Percentiles rank a stretch among this genome's conserved stretches.
These are phyloP conservation scores for Microctenopoma stevenorrisi DNA, from an alignment of 2,797 vertebrate species.

Conservation along the genomic window DNA sequence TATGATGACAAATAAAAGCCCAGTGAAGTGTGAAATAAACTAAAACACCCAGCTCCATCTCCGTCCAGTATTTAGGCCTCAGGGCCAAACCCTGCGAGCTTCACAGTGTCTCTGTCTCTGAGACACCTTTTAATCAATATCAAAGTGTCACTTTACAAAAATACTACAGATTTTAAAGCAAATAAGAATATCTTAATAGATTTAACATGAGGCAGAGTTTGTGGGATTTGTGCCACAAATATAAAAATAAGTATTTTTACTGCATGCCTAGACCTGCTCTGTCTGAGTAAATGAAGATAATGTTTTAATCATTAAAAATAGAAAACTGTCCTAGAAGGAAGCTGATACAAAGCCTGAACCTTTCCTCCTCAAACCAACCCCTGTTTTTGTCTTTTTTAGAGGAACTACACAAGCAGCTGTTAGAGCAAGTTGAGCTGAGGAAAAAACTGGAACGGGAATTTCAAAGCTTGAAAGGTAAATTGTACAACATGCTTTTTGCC, in stretches of 20 bases:
- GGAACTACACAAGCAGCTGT: slow-evolving; percentile 94
- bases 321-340: slow-evolving; percentile 34
- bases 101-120: not conserved
- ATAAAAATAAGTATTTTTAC: not conserved
- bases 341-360: slow-evolving; percentile 9
- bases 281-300: slow-evolving; percentile 32
- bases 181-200: not conserved
- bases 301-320: slow-evolving; percentile 57
- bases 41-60: not conserved
- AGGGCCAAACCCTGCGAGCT: slow-evolving; percentile 2
- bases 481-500: slow-evolving; percentile 11
- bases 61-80: not conserved
- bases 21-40: too few relatives aligned
- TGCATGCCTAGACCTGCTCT: slow-evolving; percentile 50
- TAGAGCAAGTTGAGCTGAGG: slow-evolving; percentile 96
- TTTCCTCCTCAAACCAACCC: slow-evolving; percentile 32
- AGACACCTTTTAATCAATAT: not conserved
- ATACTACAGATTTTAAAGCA: not conserved
- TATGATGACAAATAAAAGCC: too few relatives aligned
- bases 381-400: slow-evolving; percentile 80
- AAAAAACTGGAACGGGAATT: slow-evolving; percentile 98
- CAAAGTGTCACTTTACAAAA: slow-evolving; percentile 6
- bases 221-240: slow-evolving; percentile 1
- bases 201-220: slow-evolving; percentile 9
- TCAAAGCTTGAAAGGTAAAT: slow-evolving; percentile 95